These are phyloP conservation scores for Malurus elegans DNA, from an alignment of 2,113 vertebrate species.

Conservation along the genomic window DNA sequence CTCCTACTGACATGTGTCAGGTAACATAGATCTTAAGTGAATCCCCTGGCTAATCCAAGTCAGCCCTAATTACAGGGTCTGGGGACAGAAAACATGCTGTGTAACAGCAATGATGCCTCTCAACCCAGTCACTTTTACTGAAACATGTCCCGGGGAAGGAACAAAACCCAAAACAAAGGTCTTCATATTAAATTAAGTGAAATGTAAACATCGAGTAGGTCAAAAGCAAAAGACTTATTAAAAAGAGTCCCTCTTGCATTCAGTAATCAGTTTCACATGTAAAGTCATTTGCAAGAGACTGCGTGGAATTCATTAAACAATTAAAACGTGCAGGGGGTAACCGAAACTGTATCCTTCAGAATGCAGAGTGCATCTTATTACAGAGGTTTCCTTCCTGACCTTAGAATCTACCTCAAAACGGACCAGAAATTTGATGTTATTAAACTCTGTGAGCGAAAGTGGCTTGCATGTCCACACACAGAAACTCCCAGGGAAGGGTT, in stretches of 20 bases:
- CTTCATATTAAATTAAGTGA: constrained; percentile 23
- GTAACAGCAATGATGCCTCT: not conserved
- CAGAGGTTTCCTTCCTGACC: constrained; percentile 15
- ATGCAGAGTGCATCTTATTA: not conserved
- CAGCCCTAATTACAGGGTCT: not conserved
- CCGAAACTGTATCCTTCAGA: constrained; percentile 22
- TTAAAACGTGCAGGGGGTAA: constrained; percentile 34
- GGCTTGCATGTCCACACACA: rapidly evolving
- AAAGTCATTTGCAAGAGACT: not conserved
- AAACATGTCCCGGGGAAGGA: not conserved
- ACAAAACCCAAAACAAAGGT: not conserved
- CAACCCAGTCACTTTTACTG: not conserved
- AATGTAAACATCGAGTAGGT: not conserved
- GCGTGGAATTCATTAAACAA: constrained; percentile 42
- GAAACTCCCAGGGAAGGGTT: not conserved
- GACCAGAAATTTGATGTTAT: not conserved
- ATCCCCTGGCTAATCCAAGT: constrained; percentile 31
- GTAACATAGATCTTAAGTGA: not conserved
- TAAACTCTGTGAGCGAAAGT: not conserved
- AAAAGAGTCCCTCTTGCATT: not conserved
- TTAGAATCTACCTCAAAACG: not conserved
- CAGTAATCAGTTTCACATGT: constrained; percentile 21
- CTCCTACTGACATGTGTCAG: constrained; percentile 48
- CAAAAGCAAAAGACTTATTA: constrained; percentile 38
- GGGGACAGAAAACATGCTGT: not conserved